A percentile compares a stretch with the other conserved stretches of the same genome.
Conservation (phyloP, 2,113 vertebrate species). For the Salvator merianae region DNA sequence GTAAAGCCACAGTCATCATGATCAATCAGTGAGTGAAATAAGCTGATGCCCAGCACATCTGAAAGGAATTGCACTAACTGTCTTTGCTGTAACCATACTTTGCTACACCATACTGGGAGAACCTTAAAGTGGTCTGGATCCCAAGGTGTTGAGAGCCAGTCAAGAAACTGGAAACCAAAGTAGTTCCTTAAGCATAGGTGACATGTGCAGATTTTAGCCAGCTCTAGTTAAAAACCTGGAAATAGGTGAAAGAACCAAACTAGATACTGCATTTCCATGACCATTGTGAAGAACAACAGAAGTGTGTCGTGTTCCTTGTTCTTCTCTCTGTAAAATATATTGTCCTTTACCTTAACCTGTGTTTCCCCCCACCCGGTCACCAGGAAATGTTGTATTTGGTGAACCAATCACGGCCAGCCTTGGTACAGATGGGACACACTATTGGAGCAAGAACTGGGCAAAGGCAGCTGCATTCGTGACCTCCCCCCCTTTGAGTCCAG, state of each 20-base stretch:
- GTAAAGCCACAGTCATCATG: too few relatives aligned
- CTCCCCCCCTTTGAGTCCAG: constrained; percentile 94
- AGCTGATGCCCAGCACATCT: too few relatives aligned
- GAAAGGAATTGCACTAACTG: too few relatives aligned
- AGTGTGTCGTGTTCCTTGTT: too few relatives aligned
- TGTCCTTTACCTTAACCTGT: background rate
- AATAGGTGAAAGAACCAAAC: background rate
- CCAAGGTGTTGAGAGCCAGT: background rate
- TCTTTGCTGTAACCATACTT: too few relatives aligned
- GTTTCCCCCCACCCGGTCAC: background rate
- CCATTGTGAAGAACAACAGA: background rate
- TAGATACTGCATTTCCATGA: background rate
- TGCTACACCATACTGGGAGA: background rate
- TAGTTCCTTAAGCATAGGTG: background rate
- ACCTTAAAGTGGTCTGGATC: background rate
- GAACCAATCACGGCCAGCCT: constrained; percentile 96
- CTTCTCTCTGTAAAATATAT: background rate
- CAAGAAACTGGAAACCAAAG: background rate
- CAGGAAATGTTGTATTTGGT: constrained; percentile 96
- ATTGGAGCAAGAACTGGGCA: constrained; percentile 99
- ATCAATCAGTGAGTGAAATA: too few relatives aligned
- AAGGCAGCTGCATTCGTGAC: constrained; percentile 96
- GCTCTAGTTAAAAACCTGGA: background rate
- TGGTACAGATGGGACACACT: constrained; percentile 95
- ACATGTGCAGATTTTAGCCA: background rate